These are phyloP conservation scores for Drosophila biarmipes DNA, from an alignment of 1,140 invertebrate genomes.

Conservation along the genomic window DNA sequence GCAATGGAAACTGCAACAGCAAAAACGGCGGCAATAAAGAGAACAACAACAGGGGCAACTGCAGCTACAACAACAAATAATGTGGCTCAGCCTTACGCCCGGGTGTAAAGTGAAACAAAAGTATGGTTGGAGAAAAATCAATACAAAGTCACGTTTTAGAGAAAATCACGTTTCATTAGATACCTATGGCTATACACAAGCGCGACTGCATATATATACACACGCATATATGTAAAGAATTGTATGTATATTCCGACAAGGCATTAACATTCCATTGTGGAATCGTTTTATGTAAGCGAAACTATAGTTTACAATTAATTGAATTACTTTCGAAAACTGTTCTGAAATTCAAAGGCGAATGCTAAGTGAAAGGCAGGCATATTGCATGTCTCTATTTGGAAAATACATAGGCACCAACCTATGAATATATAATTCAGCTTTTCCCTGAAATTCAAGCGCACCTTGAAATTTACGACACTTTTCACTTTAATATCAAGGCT, in stretches of 20 bases:
- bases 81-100: slow-evolving; percentile 37
- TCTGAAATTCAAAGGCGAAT: slow-evolving; percentile 28
- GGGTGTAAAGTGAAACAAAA: slow-evolving; percentile 73
- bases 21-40: slow-evolving; percentile 22
- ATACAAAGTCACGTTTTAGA: slow-evolving; percentile 84
- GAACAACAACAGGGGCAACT: slow-evolving; percentile 42
- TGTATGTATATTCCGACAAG: slow-evolving; percentile 29
- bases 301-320: slow-evolving; percentile 46
- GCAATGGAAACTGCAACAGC: slow-evolving; percentile 34
- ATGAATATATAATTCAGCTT: slow-evolving; percentile 9
- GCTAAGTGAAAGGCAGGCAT: slow-evolving; percentile 39
- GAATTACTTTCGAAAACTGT: slow-evolving; percentile 32
- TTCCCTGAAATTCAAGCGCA: slow-evolving; percentile 19
- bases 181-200: slow-evolving; percentile 58
- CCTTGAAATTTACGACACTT: slow-evolving; percentile 74
- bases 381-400: slow-evolving; percentile 54
- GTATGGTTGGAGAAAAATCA: slow-evolving; percentile 79
- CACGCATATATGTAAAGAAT: slow-evolving; percentile 4
- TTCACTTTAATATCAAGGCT: slow-evolving; percentile 57
- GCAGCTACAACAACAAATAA: slow-evolving; percentile 29
- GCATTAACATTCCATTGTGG: slow-evolving; percentile 70
- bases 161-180: slow-evolving; percentile 84
- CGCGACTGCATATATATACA: slow-evolving; percentile 19
- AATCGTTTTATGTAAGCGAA: slow-evolving; percentile 69
- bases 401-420: slow-evolving; percentile 12